These are phyloP conservation scores for Polyploca ridens DNA, from an alignment of 2,888 invertebrate genomes.

Conservation along the genomic window DNA sequence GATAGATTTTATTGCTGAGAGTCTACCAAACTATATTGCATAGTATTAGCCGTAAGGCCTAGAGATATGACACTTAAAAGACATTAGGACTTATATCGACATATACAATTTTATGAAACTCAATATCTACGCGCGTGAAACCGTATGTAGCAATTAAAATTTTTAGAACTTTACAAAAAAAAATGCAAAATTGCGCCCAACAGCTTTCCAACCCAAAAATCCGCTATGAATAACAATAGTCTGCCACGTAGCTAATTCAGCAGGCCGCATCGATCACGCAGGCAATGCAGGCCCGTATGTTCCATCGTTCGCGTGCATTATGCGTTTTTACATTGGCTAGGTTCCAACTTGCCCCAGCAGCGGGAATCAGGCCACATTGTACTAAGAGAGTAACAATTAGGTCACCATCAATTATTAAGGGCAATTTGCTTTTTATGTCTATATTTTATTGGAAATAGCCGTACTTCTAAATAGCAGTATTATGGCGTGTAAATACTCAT, in stretches of 20 bases:
- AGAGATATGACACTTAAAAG: too few relatives aligned
- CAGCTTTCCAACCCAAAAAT: neutral
- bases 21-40: too few relatives aligned
- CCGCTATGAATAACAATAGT: neutral
- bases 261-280: slow-evolving; percentile 19
- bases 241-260: neutral
- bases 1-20: too few relatives aligned
- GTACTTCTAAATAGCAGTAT: too few relatives aligned
- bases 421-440: neutral
- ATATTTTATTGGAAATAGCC: too few relatives aligned
- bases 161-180: too few relatives aligned
- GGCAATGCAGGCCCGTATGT: slow-evolving; percentile 25
- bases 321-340: slow-evolving; percentile 45
- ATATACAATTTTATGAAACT: too few relatives aligned
- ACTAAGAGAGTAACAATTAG: slow-evolving; percentile 28
- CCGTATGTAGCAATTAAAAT: too few relatives aligned
- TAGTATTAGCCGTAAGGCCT: too few relatives aligned
- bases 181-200: neutral
- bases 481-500: too few relatives aligned
- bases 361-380: slow-evolving; percentile 41
- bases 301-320: slow-evolving; percentile 25
- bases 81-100: too few relatives aligned
- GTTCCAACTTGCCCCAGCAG: slow-evolving; percentile 32
- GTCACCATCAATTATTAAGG: neutral
- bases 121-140: too few relatives aligned